Evolutionary conservation across 2,888 invertebrate genomes (phyloP).

Genomic region (Troglohyphantes excavatus): DNA sequence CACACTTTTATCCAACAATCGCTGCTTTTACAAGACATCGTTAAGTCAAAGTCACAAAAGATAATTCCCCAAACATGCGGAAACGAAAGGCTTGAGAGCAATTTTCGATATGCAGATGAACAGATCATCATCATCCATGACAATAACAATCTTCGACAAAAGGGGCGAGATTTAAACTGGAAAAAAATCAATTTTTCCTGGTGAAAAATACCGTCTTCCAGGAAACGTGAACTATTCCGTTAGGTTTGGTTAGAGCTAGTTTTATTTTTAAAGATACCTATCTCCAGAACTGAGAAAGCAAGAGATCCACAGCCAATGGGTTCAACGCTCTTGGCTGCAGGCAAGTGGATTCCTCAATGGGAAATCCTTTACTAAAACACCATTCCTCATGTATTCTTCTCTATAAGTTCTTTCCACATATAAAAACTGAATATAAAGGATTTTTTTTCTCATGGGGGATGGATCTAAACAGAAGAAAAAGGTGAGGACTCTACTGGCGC

Average conservation of each 20-base stretch:
- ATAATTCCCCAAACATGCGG: conserved; percentile 56
- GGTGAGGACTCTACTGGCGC: conserved; percentile 5
- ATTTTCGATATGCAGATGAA: conserved; percentile 3
- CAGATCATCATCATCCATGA: neutral
- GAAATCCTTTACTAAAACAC: conserved; percentile 26
- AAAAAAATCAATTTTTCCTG: conserved; percentile 16
- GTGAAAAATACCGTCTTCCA: neutral
- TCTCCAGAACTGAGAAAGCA: neutral
- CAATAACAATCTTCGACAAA: conserved; percentile 13
- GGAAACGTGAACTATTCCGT: conserved; percentile 48
- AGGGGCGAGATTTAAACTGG: neutral
- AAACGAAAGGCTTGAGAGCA: conserved; percentile 52
- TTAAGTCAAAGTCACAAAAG: conserved; percentile 16
- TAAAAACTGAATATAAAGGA: conserved; percentile 55
- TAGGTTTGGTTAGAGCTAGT: conserved; percentile 72
- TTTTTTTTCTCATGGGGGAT: conserved; percentile 51
- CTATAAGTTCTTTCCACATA: conserved; percentile 14
- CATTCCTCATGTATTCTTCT: conserved; percentile 21
- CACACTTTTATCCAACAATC: neutral
- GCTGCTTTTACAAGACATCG: neutral
- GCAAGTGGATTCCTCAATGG: neutral
- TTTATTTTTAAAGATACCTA: conserved; percentile 44
- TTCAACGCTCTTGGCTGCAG: conserved; percentile 40
- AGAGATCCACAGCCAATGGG: neutral
- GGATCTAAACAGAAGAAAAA: conserved; percentile 61